A percentile compares a stretch with the other conserved stretches of the same genome.
These are phyloP conservation scores for Tiliqua scincoides DNA, from an alignment of 2,113 vertebrate species.

Conservation along the genomic window DNA sequence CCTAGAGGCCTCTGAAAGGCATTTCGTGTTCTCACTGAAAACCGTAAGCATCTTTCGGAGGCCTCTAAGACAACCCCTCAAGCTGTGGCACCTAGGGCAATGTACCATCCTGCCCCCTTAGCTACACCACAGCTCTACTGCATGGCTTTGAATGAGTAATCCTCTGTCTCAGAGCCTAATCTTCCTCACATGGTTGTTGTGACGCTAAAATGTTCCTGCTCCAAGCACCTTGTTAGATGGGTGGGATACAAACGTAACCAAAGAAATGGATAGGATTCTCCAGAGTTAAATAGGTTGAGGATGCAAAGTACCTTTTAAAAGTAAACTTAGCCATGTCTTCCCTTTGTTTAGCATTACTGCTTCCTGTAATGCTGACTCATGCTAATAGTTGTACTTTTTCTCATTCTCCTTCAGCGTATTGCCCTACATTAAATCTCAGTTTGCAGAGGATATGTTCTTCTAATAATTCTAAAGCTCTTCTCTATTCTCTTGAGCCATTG, in stretches of 20 bases:
- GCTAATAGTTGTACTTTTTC: constrained; percentile 19
- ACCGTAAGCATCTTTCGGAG: too few species aligned
- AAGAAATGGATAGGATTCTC: background rate
- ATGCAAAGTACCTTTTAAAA: background rate
- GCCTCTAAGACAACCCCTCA: too few species aligned
- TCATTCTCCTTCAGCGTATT: constrained; percentile 17
- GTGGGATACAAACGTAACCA: too few species aligned
- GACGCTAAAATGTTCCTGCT: background rate
- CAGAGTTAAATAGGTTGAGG: background rate
- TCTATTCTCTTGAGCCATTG: constrained; percentile 31
- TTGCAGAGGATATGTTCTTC: constrained; percentile 31
- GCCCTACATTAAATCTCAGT: constrained; percentile 13
- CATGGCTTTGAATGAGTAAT: background rate
- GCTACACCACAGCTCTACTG: too few species aligned
- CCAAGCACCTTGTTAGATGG: background rate
- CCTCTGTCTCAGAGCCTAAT: background rate
- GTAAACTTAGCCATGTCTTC: background rate
- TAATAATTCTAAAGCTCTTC: constrained; percentile 19
- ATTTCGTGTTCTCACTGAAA: too few species aligned
- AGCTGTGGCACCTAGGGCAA: too few species aligned
- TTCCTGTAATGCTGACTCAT: background rate
- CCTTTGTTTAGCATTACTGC: background rate
- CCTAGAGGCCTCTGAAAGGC: too few species aligned
- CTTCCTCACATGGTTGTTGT: too few species aligned
- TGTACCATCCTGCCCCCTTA: too few species aligned